Evolutionary conservation across 2,888 invertebrate species (phyloP), one percentile per base, ranked within the genome.

Genomic region (Caenorhabditis afra): DNA sequence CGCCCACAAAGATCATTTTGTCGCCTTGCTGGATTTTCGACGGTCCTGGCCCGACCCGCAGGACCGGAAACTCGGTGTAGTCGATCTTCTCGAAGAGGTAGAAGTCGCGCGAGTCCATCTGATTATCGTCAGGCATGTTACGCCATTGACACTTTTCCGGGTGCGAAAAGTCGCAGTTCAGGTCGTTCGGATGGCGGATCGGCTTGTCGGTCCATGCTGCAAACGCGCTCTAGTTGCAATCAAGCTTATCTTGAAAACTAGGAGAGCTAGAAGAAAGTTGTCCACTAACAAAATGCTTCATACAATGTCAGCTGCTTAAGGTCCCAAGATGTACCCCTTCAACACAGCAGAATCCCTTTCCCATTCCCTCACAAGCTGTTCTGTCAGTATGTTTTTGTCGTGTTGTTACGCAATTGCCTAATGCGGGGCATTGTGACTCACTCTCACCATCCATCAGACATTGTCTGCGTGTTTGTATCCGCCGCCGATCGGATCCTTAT

Each of bases 21-120:
- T 85, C 82, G 75, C 86, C 88, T 52, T 86, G 86, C 20, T 83
- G 77, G 7, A 89, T 77, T 75, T 87, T 90, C 11, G 87, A 86
- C 8, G 89, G 89, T 55, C 89, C 89, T 0, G 89, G 89, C 29
- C 85, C 84, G 18, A 89, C 86, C 37, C 87, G 86, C 0, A 89
- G 78, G 20, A 85, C 83, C 20, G 89, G 89, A 70, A 90, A 89
- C 53, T 88, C 87, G 18, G 87, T 88, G 67, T 84, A 84, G 62
- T 89, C 89, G n/a, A 73, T 82, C 55, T 89, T 89, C 41, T 86
- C 85, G 70, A 89, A 89, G 10, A 89, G 78, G 79, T 88, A 81
- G 65, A 89, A 89, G 62, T 89, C 87, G 29, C 74, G 64, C 0
- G 79, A 79, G 29, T 79, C 79, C 75, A 75, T 66, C 44, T 65